Evolutionary conservation across 2,113 vertebrate species (phyloP).

Genomic region (Montifringilla adamsi): DNA sequence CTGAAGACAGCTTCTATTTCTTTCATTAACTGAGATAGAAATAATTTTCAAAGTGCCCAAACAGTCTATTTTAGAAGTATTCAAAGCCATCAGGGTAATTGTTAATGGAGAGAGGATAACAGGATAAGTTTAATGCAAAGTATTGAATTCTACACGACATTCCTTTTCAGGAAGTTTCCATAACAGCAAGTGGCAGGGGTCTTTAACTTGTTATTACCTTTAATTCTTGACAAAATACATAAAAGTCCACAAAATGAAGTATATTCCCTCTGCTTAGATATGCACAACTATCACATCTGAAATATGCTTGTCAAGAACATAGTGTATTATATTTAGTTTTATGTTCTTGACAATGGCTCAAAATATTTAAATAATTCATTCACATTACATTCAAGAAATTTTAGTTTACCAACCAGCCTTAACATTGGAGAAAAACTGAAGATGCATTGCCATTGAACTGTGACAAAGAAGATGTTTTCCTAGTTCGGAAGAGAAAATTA

Average conservation of each 20-base stretch:
- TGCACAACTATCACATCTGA: neutral
- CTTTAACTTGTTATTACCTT: slow-evolving; percentile 20
- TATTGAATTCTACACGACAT: neutral
- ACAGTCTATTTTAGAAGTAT: neutral
- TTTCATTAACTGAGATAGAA: neutral
- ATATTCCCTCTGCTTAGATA: neutral
- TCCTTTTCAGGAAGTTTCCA: neutral
- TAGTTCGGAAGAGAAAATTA: neutral
- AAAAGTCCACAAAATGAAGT: neutral
- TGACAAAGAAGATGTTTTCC: neutral
- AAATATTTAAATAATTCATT: neutral
- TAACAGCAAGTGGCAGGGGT: neutral
- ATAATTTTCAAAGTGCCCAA: neutral
- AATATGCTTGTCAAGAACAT: neutral
- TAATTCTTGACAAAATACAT: neutral
- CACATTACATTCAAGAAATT: neutral
- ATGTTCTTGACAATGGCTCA: neutral
- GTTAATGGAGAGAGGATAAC: neutral
- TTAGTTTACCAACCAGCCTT: neutral
- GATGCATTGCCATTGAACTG: neutral
- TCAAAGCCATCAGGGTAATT: neutral
- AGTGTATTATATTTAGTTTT: neutral
- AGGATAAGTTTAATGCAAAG: neutral
- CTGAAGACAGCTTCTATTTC: neutral
- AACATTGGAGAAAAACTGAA: neutral